Percentiles rank a stretch among this genome's conserved stretches.
These are phyloP conservation scores for Halictus rubicundus DNA, from an alignment of 1,140 invertebrate genomes.

Conservation along the genomic window DNA sequence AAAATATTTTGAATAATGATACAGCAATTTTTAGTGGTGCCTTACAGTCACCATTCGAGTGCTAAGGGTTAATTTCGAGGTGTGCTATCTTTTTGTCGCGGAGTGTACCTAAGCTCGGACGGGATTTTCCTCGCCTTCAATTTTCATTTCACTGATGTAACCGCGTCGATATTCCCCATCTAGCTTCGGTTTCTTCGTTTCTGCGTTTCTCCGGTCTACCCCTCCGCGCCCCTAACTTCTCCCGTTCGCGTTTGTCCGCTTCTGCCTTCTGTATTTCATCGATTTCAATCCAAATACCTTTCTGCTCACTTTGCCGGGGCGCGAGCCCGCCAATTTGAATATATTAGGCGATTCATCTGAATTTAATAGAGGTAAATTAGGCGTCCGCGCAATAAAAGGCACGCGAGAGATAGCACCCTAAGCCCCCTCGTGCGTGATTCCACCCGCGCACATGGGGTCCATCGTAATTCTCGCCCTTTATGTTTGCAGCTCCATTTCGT, in stretches of 20 bases:
- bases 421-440: not conserved
- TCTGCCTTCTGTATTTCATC: constrained; percentile 7
- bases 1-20: no score
- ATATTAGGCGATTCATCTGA: constrained; percentile 40
- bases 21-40: no score
- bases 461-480: no score
- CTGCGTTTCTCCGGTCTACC: not conserved
- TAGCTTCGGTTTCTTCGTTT: not conserved
- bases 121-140: constrained; percentile 31
- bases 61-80: no score
- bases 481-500: no score
- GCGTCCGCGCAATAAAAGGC: constrained; percentile 30
- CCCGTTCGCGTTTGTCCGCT: not conserved
- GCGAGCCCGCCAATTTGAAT: constrained; percentile 43
- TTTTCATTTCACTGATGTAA: constrained; percentile 43
- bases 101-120: no score
- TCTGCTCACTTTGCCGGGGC: constrained; percentile 6
- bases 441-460: no score
- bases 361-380: constrained; percentile 46
- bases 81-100: no score
- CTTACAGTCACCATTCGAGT: no score
- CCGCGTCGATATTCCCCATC: not conserved
- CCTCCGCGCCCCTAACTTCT: not conserved
- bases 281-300: constrained; percentile 32
- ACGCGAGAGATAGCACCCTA: constrained; percentile 15